Conservation (phyloP, 2,888 invertebrate species). For the Thalpophila matura region DNA sequence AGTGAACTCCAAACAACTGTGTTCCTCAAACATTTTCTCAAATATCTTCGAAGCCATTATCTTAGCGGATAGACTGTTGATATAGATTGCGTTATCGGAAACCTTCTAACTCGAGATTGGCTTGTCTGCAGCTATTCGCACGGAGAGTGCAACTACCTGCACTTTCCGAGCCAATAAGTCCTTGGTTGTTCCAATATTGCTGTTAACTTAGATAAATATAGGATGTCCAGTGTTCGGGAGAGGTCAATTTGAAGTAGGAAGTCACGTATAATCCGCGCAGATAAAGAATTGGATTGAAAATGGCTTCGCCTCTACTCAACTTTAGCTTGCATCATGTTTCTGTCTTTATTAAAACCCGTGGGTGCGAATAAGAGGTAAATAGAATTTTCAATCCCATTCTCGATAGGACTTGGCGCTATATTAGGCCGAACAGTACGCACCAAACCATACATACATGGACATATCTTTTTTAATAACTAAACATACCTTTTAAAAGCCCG, state of each 20-base stretch:
- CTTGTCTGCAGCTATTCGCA: constrained; percentile 17
- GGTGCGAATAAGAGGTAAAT: too few relatives aligned
- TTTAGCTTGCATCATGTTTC: too few relatives aligned
- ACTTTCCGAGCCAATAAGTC: constrained; percentile 16
- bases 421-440: too few relatives aligned
- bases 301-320: too few relatives aligned
- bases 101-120: constrained; percentile 44
- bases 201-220: constrained; percentile 8
- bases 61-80: background rate
- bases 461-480: too few relatives aligned
- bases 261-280: background rate
- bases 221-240: background rate
- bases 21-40: background rate
- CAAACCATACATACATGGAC: too few relatives aligned
- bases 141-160: constrained; percentile 27
- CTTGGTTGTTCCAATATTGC: background rate
- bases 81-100: constrained; percentile 27
- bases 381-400: too few relatives aligned
- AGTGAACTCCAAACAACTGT: background rate
- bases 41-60: constrained; percentile 6
- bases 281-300: too few relatives aligned
- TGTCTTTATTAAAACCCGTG: too few relatives aligned
- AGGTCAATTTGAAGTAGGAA: background rate
- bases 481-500: too few relatives aligned
- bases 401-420: too few relatives aligned